Evolutionary conservation across 2,797 vertebrate genomes (phyloP).

Genomic region (Morus bassanus): DNA sequence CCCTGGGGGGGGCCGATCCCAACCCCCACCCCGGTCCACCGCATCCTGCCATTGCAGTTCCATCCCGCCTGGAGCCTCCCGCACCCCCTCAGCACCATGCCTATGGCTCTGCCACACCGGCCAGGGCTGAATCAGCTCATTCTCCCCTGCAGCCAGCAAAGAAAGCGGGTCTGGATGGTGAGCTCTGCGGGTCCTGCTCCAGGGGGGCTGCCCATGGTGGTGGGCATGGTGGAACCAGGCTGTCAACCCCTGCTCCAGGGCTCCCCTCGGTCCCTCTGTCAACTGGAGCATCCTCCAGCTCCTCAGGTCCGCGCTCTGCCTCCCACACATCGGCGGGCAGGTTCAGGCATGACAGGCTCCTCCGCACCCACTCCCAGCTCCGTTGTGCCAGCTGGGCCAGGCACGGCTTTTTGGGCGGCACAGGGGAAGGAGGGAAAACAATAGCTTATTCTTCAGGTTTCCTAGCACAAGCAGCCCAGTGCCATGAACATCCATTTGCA

Average conservation of each 20-base stretch:
- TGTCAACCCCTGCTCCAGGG: not conserved
- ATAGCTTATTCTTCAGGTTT: slow-evolving; percentile 1
- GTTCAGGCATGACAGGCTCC: not conserved
- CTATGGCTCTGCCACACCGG: not conserved
- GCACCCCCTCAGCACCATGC: not conserved
- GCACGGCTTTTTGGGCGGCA: not conserved
- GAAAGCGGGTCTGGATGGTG: accelerated
- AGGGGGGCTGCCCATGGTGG: not conserved
- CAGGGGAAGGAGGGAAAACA: slow-evolving; percentile 11
- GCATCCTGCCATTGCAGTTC: not conserved
- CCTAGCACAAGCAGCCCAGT: not conserved
- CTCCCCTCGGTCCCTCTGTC: accelerated
- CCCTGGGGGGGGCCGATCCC: not conserved
- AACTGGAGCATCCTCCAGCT: not conserved
- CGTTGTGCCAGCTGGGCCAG: accelerated
- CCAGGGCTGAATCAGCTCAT: not conserved
- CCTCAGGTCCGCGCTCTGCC: accelerated
- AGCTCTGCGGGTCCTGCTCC: accelerated
- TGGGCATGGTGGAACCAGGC: not conserved
- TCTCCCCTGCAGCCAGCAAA: not conserved
- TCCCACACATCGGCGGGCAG: not conserved
- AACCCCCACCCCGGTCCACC: accelerated
- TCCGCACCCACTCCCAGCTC: not conserved
- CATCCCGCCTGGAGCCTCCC: not conserved
- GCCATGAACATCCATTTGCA: not conserved